Percentiles rank a stretch among this genome's conserved stretches.
Evolutionary conservation across 2,797 vertebrate genomes (phyloP).

Genomic region (Carapus acus): DNA sequence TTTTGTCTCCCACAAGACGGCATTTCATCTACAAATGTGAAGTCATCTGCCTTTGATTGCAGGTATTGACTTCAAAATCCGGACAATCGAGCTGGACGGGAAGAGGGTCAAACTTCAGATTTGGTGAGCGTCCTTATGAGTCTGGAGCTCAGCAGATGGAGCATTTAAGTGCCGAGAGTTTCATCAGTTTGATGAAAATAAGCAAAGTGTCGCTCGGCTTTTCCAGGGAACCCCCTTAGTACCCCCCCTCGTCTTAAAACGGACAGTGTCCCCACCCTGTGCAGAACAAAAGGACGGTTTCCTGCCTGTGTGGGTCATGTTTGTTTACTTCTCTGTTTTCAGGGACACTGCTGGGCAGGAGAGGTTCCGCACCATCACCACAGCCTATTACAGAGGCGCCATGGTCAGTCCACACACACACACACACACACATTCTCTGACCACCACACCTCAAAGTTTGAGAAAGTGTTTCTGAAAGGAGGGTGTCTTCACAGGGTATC

Average conservation of each 20-base stretch:
- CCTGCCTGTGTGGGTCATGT: neutral
- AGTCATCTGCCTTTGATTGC: slow-evolving; percentile 58
- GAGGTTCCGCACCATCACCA: slow-evolving; percentile 97
- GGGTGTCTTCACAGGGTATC: slow-evolving; percentile 78
- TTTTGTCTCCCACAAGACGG: no score
- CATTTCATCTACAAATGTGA: no score
- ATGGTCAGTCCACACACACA: slow-evolving; percentile 77
- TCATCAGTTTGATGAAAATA: no score
- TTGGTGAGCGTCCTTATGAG: slow-evolving; percentile 75
- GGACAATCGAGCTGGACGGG: slow-evolving; percentile 95
- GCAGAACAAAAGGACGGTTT: neutral
- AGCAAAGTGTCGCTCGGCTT: no score
- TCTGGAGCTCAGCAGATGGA: no score
- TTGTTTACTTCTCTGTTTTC: slow-evolving; percentile 26
- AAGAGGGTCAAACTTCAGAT: slow-evolving; percentile 99
- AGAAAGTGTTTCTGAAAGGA: slow-evolving; percentile 2
- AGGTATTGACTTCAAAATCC: slow-evolving; percentile 99
- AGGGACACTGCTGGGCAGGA: slow-evolving; percentile 99
- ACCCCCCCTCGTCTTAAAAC: no score
- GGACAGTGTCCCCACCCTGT: no score
- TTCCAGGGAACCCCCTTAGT: no score
- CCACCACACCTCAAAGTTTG: neutral
- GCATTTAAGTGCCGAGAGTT: no score
- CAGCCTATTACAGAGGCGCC: slow-evolving; percentile 96
- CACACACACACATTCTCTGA: neutral